Conservation (phyloP, 2,888 invertebrate genomes). For the Cheilosia vulpina region DNA sequence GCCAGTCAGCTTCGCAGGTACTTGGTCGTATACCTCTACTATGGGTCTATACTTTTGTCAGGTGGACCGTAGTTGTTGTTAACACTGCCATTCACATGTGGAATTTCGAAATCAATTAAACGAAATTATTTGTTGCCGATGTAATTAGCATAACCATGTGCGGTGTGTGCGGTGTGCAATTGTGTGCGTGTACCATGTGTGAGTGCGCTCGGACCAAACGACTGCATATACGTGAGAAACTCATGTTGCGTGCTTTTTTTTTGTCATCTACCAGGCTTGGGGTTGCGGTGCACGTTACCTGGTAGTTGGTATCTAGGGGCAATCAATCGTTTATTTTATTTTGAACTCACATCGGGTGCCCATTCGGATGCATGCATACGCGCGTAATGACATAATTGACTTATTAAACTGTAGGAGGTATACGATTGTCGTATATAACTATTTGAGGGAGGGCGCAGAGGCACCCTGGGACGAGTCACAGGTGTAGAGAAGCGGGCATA, state of each 20-base stretch:
- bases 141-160: conserved; percentile 76
- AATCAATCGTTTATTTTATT: conserved; percentile 46
- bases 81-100: conserved; percentile 69
- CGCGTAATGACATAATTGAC: conserved; percentile 58
- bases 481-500: conserved; percentile 13
- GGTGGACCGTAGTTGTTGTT: conserved; percentile 72
- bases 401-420: conserved; percentile 43
- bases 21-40: conserved; percentile 6
- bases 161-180: conserved; percentile 58
- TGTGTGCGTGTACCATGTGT: conserved; percentile 33
- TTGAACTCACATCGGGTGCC: conserved; percentile 38
- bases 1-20: conserved; percentile 19
- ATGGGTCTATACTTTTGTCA: conserved; percentile 61
- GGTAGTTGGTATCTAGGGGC: conserved; percentile 14
- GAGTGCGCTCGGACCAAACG: not conserved
- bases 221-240: conserved; percentile 29
- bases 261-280: not conserved
- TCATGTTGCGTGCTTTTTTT: conserved; percentile 25
- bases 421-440: not conserved
- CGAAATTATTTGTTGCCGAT: conserved; percentile 75
- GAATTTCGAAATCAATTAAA: conserved; percentile 75
- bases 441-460: not conserved
- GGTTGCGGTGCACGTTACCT: conserved; percentile 24
- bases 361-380: conserved; percentile 21
- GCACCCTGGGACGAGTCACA: conserved; percentile 29